A percentile compares a stretch with the other conserved stretches of the same genome.
Evolutionary conservation across 2,888 invertebrate species (phyloP).

Genomic region (Polyommatus iphigenia): DNA sequence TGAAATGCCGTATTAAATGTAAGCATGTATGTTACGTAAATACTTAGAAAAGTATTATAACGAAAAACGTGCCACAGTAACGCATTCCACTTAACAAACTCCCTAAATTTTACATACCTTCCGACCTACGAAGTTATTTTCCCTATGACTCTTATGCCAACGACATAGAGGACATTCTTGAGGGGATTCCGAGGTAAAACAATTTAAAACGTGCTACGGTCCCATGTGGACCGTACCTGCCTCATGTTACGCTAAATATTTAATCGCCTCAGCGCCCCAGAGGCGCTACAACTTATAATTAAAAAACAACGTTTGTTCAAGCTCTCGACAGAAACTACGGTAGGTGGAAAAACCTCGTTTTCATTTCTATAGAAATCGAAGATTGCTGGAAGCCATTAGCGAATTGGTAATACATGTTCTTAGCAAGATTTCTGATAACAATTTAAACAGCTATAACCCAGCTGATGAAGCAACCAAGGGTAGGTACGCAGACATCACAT

Average conservation of each 20-base stretch:
- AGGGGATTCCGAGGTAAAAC: not conserved
- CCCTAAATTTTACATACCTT: not conserved
- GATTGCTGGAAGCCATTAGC: not conserved
- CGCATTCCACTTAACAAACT: not conserved
- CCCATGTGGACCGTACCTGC: not conserved
- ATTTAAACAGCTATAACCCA: too few species aligned
- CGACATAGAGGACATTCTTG: not conserved
- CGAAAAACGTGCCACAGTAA: not conserved
- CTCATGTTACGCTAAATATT: conserved; percentile 5
- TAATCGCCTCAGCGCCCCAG: not conserved
- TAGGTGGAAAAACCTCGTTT: not conserved
- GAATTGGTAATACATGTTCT: not conserved
- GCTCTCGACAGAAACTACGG: not conserved
- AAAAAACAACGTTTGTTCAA: not conserved
- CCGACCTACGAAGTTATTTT: not conserved
- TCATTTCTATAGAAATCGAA: not conserved
- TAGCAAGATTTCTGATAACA: not conserved
- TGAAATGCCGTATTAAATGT: not conserved
- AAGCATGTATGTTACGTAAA: not conserved
- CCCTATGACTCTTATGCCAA: not conserved
- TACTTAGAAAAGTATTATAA: not conserved
- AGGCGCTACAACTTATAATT: not conserved
- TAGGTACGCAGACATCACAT: too few species aligned
- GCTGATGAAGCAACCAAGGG: too few species aligned
- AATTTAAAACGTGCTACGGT: not conserved